These are phyloP conservation scores for Asobara japonica DNA, from an alignment of 1,140 invertebrate genomes.

Conservation along the genomic window DNA sequence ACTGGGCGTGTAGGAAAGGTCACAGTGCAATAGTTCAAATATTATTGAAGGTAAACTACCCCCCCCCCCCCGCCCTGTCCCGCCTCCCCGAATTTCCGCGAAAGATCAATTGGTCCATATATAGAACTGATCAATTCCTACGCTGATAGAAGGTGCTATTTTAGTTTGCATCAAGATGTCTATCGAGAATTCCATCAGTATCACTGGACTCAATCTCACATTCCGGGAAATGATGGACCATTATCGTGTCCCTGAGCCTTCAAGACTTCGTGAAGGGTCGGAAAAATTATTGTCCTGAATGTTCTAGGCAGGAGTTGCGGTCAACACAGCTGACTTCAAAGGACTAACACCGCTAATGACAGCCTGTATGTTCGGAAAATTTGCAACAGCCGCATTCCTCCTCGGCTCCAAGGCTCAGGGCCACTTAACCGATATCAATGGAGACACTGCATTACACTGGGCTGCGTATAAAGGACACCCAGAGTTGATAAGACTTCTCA, in stretches of 20 bases:
- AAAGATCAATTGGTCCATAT: too few relatives aligned
- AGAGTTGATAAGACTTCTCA: constrained; percentile 87
- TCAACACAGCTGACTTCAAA: constrained; percentile 91
- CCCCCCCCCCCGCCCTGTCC: too few relatives aligned
- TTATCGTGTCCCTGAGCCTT: too few relatives aligned
- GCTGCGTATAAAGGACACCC: constrained; percentile 92
- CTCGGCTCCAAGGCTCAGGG: constrained; percentile 87
- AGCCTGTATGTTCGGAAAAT: constrained; percentile 91
- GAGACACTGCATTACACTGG: constrained; percentile 93
- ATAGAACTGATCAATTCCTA: too few relatives aligned
- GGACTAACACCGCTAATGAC: constrained; percentile 90
- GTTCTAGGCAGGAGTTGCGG: constrained; percentile 79
- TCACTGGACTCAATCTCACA: too few relatives aligned
- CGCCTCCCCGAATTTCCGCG: too few relatives aligned
- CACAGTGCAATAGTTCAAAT: constrained; percentile 88
- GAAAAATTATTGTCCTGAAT: too few relatives aligned
- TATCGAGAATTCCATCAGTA: too few relatives aligned
- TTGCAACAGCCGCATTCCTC: constrained; percentile 87
- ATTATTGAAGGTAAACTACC: constrained; percentile 72
- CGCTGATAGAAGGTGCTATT: too few relatives aligned
- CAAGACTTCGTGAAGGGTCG: too few relatives aligned
- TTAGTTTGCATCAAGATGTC: too few relatives aligned
- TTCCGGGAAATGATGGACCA: too few relatives aligned
- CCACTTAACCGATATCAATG: constrained; percentile 88
- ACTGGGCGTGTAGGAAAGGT: constrained; percentile 90